Base-by-base conservation (phyloP, 2,888 invertebrate species). In the Barypeithes pellucidus region DNA sequence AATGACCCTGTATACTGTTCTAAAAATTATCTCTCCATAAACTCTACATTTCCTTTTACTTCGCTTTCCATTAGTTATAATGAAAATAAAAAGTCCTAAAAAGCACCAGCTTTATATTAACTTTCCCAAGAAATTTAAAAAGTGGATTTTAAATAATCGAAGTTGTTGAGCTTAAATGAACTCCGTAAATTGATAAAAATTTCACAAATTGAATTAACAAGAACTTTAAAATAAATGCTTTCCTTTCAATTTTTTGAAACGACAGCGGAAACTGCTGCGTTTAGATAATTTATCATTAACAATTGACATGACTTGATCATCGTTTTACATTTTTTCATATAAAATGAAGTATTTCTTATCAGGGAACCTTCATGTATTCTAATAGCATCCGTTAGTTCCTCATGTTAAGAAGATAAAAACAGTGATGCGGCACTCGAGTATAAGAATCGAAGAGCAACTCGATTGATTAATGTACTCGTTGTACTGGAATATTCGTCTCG, bases 111-210 rank as follows among this genome's bases (percentile, higher is more conserved):
- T 52, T n/a, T 52, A 29, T 12, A 57, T 24, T 57, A 57, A 57
- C 54, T 57, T 33, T 36, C 9, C 16, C 7, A 9, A 33, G 33
- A 18, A 57, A 16, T 33, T 54, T 57, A 33, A 57, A 57, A 33
- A 57, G 33, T 33, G 54, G 54, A 33, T 33, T 57, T 57, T 36
- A 52, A 69, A 69, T 69, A 52, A 70, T 59, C 63, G 62, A 63
- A 57, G 63, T 52, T 70, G 41, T 70, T 70, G 41, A 63, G 63
- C 70, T 57, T 63, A 36, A 57, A 29, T 41, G 61, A 47, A 69
- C 62, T 61, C 29, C 50, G 52, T 33, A 24, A 57, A 57, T 57
- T 57, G 54, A 29, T 57, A 57, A 57, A 33, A 57, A 33, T 54
- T 54, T 54, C 5, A 16, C 8, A 54, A 54, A 57, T 33, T 57